Base-by-base conservation (phyloP, 2,797 vertebrate species). In the Corythornis leucogaster region DNA sequence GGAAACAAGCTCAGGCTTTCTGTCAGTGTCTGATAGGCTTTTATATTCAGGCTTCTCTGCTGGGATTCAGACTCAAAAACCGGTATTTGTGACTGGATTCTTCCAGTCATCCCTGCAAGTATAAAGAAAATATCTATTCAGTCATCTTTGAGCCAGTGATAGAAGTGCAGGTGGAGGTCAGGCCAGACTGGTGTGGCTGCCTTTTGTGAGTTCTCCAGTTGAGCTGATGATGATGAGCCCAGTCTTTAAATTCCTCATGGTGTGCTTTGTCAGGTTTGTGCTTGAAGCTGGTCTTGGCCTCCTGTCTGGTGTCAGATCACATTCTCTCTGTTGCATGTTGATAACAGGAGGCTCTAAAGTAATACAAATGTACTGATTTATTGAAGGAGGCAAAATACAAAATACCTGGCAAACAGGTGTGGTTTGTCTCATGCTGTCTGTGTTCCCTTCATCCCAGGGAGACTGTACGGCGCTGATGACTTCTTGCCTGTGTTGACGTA, bases 401-500 rank as follows among this genome's bases (percentile, higher is more conserved):
- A 40, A 40, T 40, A 40, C 38, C 20, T 55, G 57, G 22, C 35
- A 26, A 67, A 76, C 54, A 54, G 10, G 3, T 21, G 28, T 28
- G 26, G 3, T 61, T 74, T 69, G 12, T 73, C 21, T 93, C 4
- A 66, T 62, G 30, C 31, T 93, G 28, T 55, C 46, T 92, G 31
- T 89, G 20, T 93, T 87, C 59, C 42, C 25, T 87, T 76, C 48
- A 12, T 70, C 55, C 25, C 84, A 98, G 99, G 99, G 96, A 99
- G 99, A 97, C 98, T 99, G 98, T 99, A 98, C 11, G 99, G 99
- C 6, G 99, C 99, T 1, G 99, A 99, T 54, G 99, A 99, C 97
- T 99, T 99, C 97, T 97, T 99, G 94, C 99, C 99, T 33, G 99
- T 99, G 97, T 94, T 99, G 97, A 99, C 99, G 1, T 99, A 99